Evolutionary conservation across 2,113 vertebrate species (phyloP).

Genomic region (Tychaedon coryphoeus): DNA sequence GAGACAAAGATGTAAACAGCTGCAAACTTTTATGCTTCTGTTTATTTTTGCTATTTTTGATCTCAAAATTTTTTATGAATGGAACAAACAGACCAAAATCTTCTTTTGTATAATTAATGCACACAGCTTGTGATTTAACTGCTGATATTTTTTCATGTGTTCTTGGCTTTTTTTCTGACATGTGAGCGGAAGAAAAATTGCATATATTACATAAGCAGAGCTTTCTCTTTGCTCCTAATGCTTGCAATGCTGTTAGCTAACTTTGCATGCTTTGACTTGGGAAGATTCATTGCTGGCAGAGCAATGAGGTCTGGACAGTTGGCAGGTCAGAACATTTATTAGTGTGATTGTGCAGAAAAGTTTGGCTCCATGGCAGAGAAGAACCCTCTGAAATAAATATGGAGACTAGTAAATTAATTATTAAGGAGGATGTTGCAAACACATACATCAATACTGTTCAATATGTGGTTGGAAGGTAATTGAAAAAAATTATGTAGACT

Average conservation of each 20-base stretch:
- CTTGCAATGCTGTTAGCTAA: neutral
- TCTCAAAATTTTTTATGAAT: neutral
- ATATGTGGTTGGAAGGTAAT: conserved; percentile 62
- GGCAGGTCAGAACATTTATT: neutral
- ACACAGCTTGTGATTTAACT: neutral
- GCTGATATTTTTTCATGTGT: neutral
- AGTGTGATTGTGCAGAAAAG: neutral
- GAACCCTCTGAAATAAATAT: conserved; percentile 5
- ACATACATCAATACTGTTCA: conserved; percentile 38
- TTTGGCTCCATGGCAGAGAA: conserved; percentile 41
- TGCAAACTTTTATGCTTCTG: neutral
- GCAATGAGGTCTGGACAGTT: neutral
- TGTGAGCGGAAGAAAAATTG: neutral
- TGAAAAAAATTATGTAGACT: conserved; percentile 49
- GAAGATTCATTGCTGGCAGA: conserved; percentile 15
- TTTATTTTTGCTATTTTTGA: neutral
- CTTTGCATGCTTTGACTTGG: neutral
- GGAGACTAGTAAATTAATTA: conserved; percentile 55
- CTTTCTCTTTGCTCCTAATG: neutral
- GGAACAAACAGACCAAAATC: neutral
- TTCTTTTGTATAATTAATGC: neutral
- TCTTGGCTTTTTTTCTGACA: neutral
- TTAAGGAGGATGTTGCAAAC: conserved; percentile 61
- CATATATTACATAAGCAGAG: neutral
- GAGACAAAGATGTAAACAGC: neutral